Percentiles rank a stretch among this genome's conserved stretches.
These are phyloP conservation scores for Leucopternis melanops DNA, from an alignment of 2,113 vertebrate species.

Conservation along the genomic window DNA sequence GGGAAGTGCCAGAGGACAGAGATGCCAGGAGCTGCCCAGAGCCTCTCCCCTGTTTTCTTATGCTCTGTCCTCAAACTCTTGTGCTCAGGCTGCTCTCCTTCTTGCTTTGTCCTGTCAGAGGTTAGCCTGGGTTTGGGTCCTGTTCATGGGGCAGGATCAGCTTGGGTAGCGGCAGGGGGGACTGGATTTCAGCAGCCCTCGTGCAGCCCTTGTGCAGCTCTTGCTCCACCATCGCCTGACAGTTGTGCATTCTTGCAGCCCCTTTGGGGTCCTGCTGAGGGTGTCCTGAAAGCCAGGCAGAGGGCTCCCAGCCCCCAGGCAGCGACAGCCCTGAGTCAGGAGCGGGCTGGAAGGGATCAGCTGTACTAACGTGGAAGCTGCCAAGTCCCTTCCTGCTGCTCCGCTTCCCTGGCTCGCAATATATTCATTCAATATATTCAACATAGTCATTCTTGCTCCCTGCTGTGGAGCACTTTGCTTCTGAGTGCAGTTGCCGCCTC, in stretches of 20 bases:
- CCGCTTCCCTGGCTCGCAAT: neutral
- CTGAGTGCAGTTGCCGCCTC: neutral
- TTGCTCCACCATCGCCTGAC: neutral
- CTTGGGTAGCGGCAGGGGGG: too few relatives aligned
- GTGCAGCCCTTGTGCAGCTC: neutral
- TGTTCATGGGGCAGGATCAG: neutral
- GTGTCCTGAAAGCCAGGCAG: neutral
- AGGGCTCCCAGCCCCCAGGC: neutral
- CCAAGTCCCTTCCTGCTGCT: neutral
- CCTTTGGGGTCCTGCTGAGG: neutral
- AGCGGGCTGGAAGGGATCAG: neutral
- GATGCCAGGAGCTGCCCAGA: neutral
- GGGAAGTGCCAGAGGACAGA: neutral
- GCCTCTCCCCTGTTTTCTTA: neutral
- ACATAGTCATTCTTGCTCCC: neutral
- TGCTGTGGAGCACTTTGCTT: neutral
- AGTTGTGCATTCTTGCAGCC: neutral
- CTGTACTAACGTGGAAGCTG: neutral
- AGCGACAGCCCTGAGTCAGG: neutral
- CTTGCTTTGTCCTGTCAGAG: neutral
- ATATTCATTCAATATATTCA: neutral
- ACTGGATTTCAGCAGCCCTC: neutral
- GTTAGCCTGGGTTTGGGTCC: neutral
- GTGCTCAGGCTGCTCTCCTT: neutral
- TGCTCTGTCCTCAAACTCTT: neutral